phyloP scores from a whole-genome alignment of 2,888 invertebrate genomes.

The Nysson spinosus region DNA sequence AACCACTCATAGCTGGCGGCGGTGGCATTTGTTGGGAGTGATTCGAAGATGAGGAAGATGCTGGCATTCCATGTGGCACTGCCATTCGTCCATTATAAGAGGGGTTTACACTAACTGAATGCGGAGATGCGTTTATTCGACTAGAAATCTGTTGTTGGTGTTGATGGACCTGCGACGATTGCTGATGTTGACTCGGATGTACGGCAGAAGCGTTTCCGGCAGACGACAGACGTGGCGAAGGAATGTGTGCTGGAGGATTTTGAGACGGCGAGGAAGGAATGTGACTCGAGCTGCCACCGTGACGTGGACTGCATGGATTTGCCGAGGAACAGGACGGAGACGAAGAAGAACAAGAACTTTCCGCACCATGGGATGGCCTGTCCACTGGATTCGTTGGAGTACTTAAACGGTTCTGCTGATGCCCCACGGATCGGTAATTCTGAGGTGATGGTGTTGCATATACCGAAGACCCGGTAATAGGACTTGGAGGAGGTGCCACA shows the following conservation, averaged over 20 bases:
- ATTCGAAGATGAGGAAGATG: slow-evolving; percentile 53
- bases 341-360: slow-evolving; percentile 46
- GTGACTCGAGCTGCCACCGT: slow-evolving; percentile 64
- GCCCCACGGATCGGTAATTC: slow-evolving; percentile 49
- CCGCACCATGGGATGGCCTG: slow-evolving; percentile 41
- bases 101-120: slow-evolving; percentile 48
- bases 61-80: slow-evolving; percentile 29
- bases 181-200: slow-evolving; percentile 63
- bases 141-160: slow-evolving; percentile 64
- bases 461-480: slow-evolving; percentile 31
- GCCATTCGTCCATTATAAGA: slow-evolving; percentile 48
- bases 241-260: slow-evolving; percentile 70
- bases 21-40: slow-evolving; percentile 69
- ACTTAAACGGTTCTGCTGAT: slow-evolving; percentile 41
- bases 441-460: slow-evolving; percentile 49
- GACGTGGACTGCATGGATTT: slow-evolving; percentile 66
- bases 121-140: slow-evolving; percentile 63
- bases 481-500: no score
- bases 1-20: slow-evolving; percentile 41
- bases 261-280: slow-evolving; percentile 68
- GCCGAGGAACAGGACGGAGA: slow-evolving; percentile 56
- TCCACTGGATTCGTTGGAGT: slow-evolving; percentile 31
- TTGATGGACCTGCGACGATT: slow-evolving; percentile 48
- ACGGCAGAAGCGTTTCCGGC: slow-evolving; percentile 33
- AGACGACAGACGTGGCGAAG: slow-evolving; percentile 65